Evolutionary conservation across 2,888 invertebrate genomes (phyloP), one percentile per base, ranked within the genome.

Genomic region (Campoletis raptor): DNA sequence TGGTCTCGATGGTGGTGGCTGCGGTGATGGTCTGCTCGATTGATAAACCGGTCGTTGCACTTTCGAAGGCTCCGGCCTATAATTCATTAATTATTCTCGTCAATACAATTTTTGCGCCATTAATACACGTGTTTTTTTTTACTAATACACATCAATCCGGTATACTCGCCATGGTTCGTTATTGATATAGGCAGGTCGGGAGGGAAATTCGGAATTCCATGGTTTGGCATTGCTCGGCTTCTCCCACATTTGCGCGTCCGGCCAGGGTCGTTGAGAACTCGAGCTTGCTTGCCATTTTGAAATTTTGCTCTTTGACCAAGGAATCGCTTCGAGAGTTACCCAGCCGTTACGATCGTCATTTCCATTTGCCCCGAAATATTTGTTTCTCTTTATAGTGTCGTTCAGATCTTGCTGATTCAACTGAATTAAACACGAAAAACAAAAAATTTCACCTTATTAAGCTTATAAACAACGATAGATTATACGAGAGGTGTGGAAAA

Each of bases 261-360:
- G 93, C 93, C 93, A 94, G 4, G 94, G 94, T 36, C 91, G 91
- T 81, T 94, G 94, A 0, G 93, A 92, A 40, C 91, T 94, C 8
- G 92, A 91, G 88, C 96, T 96, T 0, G 96, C 96, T 91, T 97
- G 96, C 97, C 97, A 97, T 93, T 97, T 97, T 2, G 97, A 97
- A 87, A 97, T 96, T 94, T 97, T 97, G 89, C 97, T 97, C 15
- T 97, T 96, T 0, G 97, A 97, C 97, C 97, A 97, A 0, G 97
- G 97, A 6, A 97, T 96, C 6, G 96, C 97, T 88, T 97, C 97
- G 81, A 97, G 93, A 0, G 97, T 96, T 0, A 97, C 97, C 97
- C 97, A 97, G 0, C 97, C 97, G 81, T 96, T 96, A 90, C 96
- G 96, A 88, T 97, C 96, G 83, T 97, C 96, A 87, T 95, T 96